Percentiles rank a stretch among this genome's conserved stretches.
phyloP scores from a whole-genome alignment of 2,797 vertebrate species.

The Nannoperca obscura region DNA sequence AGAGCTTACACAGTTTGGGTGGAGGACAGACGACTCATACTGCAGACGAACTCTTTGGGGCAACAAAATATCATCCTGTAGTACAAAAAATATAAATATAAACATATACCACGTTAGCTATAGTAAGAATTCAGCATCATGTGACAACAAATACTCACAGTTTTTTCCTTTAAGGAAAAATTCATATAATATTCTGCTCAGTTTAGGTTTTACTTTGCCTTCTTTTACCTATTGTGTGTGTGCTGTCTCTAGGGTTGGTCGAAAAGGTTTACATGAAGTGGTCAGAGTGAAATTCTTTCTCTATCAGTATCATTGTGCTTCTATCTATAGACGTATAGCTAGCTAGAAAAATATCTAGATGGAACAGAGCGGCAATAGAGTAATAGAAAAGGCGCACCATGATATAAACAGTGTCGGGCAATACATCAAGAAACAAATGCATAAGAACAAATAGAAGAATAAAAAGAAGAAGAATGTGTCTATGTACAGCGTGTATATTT shows the following conservation, averaged over 20 bases:
- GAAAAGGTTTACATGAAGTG: neutral
- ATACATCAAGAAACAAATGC: neutral
- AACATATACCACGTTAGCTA: neutral
- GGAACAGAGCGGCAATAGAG: no score
- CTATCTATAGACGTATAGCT: no score
- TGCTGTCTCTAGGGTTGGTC: neutral
- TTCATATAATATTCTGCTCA: neutral
- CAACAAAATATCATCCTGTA: constrained; percentile 96
- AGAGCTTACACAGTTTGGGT: constrained; percentile 88
- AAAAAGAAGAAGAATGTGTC: no score
- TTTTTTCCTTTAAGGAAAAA: neutral
- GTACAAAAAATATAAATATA: neutral
- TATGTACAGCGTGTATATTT: constrained; percentile 12
- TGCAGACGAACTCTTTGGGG: constrained; percentile 92
- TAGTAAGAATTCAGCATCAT: neutral
- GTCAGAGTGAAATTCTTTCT: no score
- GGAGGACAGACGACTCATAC: constrained; percentile 82
- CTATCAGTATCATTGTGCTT: no score
- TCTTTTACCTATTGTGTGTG: neutral
- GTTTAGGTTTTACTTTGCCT: neutral
- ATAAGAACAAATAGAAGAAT: neutral
- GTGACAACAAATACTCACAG: neutral
- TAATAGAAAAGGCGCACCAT: neutral
- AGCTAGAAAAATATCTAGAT: no score
- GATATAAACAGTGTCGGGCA: neutral